Percentiles rank a stretch among this genome's conserved stretches.
These are phyloP conservation scores for Cyphomyrmex costatus DNA, from an alignment of 1,140 invertebrate genomes.

Conservation along the genomic window DNA sequence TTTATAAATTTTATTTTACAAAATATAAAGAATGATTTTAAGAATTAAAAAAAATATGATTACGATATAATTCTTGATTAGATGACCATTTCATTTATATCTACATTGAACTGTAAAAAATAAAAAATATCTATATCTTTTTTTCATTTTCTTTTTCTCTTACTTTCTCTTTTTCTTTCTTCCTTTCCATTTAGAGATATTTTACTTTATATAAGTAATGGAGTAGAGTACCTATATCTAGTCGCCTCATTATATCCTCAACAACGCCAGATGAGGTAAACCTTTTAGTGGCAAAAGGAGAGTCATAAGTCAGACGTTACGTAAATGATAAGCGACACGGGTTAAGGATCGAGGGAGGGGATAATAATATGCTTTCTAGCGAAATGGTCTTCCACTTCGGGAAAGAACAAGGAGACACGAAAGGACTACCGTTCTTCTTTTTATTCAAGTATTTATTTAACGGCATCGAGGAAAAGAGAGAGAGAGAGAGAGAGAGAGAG, in stretches of 20 bases:
- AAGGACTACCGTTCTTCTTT: not conserved
- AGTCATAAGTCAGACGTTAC: constrained; percentile 38
- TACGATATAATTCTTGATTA: not conserved
- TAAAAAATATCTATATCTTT: not conserved
- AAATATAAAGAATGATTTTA: not conserved
- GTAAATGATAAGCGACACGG: not conserved
- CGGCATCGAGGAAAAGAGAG: constrained; percentile 13
- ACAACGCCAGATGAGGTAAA: constrained; percentile 33
- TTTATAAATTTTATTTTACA: not conserved
- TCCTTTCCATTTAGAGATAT: not conserved
- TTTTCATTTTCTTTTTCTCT: not conserved
- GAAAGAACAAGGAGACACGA: constrained; percentile 15
- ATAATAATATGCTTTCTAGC: constrained; percentile 53
- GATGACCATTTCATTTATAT: not conserved
- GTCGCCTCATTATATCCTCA: constrained; percentile 28
- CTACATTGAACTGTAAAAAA: not conserved
- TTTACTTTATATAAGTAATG: constrained; percentile 16
- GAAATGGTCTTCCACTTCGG: constrained; percentile 37
- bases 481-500: not conserved
- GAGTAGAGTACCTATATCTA: constrained; percentile 3
- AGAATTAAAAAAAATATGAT: not conserved
- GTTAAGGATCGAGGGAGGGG: not conserved
- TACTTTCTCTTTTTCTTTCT: not conserved
- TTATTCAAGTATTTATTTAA: constrained; percentile 74
- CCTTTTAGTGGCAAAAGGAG: constrained; percentile 47